A percentile compares a stretch with the other conserved stretches of the same genome.
These are phyloP conservation scores for Mylabris sibirica DNA, from an alignment of 2,888 invertebrate genomes.

Conservation along the genomic window DNA sequence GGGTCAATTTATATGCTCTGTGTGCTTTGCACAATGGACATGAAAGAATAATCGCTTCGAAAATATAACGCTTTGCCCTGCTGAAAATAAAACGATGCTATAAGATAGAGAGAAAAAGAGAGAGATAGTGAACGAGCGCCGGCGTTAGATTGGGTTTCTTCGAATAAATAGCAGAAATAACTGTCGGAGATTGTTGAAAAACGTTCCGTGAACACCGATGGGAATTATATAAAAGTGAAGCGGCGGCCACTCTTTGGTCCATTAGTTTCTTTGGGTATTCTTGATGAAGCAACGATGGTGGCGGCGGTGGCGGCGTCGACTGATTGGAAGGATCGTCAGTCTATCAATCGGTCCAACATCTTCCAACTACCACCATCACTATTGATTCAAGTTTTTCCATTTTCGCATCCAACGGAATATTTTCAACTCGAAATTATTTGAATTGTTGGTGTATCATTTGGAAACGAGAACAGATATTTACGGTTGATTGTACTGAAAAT, in stretches of 20 bases:
- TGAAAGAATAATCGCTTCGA: constrained; percentile 40
- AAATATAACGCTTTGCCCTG: constrained; percentile 37
- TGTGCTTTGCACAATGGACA: constrained; percentile 36
- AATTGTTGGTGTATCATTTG: constrained; percentile 34
- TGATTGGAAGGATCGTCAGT: constrained; percentile 26
- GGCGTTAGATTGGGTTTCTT: constrained; percentile 48
- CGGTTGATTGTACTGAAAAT: constrained; percentile 9
- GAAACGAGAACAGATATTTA: constrained; percentile 17
- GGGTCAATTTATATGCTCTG: constrained; percentile 36
- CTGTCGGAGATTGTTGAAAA: constrained; percentile 40
- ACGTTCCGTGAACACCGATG: constrained; percentile 31
- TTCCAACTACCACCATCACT: constrained; percentile 4
- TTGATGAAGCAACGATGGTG: constrained; percentile 23
- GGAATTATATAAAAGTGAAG: constrained; percentile 36
- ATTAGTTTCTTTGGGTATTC: constrained; percentile 50
- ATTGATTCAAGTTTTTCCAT: too few species aligned
- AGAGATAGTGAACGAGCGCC: not conserved
- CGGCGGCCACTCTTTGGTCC: constrained; percentile 53
- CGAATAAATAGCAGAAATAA: constrained; percentile 51
- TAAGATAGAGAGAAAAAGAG: constrained; percentile 37
- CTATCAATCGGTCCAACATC: constrained; percentile 8
- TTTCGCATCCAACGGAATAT: not conserved
- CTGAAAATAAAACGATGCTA: constrained; percentile 38
- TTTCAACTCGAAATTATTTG: constrained; percentile 15
- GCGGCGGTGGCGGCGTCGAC: not conserved